These are phyloP conservation scores for Zenarchopterus dispar DNA, from an alignment of 2,797 vertebrate genomes.

Conservation along the genomic window DNA sequence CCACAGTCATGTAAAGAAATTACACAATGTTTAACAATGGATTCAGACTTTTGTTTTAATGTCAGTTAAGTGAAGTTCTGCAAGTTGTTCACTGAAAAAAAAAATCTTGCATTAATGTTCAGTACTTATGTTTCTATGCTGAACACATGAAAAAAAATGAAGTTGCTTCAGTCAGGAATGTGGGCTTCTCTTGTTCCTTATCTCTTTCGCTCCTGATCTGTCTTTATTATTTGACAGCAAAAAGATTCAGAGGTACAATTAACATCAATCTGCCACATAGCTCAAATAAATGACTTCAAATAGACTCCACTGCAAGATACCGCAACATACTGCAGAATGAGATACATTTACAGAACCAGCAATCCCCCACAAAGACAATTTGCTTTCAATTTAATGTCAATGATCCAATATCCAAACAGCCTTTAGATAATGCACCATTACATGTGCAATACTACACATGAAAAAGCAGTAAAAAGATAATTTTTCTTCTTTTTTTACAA, in stretches of 20 bases:
- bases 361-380: background rate
- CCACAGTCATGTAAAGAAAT: background rate
- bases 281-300: slow-evolving; percentile 65
- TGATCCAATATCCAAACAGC: background rate
- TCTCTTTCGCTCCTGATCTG: slow-evolving; percentile 1
- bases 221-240: slow-evolving; percentile 46
- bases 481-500: too few relatives aligned
- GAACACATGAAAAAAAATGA: background rate
- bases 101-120: background rate
- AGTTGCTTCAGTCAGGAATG: slow-evolving; percentile 7
- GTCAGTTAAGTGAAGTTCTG: background rate
- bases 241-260: slow-evolving; percentile 60
- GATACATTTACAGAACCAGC: slow-evolving; percentile 18
- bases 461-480: background rate
- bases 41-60: background rate
- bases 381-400: background rate
- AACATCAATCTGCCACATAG: slow-evolving; percentile 62
- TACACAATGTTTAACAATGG: background rate
- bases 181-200: background rate
- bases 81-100: background rate
- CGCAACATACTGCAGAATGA: slow-evolving; percentile 45
- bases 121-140: background rate
- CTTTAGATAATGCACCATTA: background rate
- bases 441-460: background rate
- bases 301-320: slow-evolving; percentile 55